Evolutionary conservation across 2,888 invertebrate genomes (phyloP).

Genomic region (Brachylomia viminalis): DNA sequence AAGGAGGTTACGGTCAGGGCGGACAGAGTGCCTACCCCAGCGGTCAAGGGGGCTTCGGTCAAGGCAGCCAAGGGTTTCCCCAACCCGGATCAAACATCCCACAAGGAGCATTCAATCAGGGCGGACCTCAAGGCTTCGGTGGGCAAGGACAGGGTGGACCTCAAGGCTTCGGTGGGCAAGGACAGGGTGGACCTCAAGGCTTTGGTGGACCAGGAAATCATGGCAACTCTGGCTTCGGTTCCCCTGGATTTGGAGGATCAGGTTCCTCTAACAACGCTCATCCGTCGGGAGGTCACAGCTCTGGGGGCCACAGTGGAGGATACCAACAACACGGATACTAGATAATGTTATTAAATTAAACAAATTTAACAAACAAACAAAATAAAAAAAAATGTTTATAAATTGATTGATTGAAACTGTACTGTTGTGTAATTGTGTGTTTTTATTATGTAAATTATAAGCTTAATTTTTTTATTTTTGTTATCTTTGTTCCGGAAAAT

Average conservation of each 20-base stretch:
- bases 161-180: conserved; percentile 44
- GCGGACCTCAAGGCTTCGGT: conserved; percentile 40
- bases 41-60: conserved; percentile 41
- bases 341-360: too few species aligned
- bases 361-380: too few species aligned
- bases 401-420: conserved; percentile 5
- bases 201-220: conserved; percentile 22
- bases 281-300: conserved; percentile 48
- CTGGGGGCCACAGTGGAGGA: conserved; percentile 50
- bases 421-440: conserved; percentile 16
- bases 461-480: neutral
- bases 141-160: conserved; percentile 12
- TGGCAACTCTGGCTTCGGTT: conserved; percentile 3
- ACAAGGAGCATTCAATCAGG: conserved; percentile 37
- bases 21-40: conserved; percentile 13
- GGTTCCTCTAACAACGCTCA: conserved; percentile 28
- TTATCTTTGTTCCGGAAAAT: conserved; percentile 33
- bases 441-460: conserved; percentile 36
- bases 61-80: conserved; percentile 52
- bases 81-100: conserved; percentile 49
- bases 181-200: conserved; percentile 20
- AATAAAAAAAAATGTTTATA: too few species aligned
- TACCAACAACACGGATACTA: conserved; percentile 60
- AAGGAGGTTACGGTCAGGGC: conserved; percentile 41
- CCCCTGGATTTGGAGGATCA: conserved; percentile 53